Base-by-base conservation (phyloP, 2,113 vertebrate species). In the Paraplagusia blochii region DNA sequence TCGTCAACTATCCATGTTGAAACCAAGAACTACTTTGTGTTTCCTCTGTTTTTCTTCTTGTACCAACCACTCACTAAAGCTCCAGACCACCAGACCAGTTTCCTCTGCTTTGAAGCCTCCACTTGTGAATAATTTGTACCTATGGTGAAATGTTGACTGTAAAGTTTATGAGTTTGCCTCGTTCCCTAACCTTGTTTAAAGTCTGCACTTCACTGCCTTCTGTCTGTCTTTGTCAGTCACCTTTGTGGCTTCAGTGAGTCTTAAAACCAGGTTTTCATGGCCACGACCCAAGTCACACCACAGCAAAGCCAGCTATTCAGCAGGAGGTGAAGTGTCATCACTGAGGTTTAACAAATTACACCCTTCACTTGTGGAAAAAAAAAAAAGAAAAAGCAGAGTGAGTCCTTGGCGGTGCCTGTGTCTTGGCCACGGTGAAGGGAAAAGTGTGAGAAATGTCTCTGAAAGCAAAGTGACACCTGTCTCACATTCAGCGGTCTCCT, bases 281-380 rank as follows among this genome's bases (percentile, higher is more conserved):
- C 65, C 56, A 14, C 45, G 16, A 4, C 56, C 74, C 66, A 73
- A 76, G 48, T 63, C 51, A 8, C 61, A 63, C 74, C 52, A 42
- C 43, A 38, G 40, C 54, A 52, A 22, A 64, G 68, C 51, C 68
- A 67, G 53, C 68, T 29, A 61, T 66, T 63, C 59, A 60, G 47
- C 78, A 59, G 68, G 66, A 68, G 68, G 44, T 73, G 75, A 69
- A 80, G 67, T 64, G 67, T 73, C 77, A 75, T 73, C 38, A 0
- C 54, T 44, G 68, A 71, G 70, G 72, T 52, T 75, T 65, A 63
- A 83, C 75, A 79, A 84, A 84, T 86, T 71, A 79, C 75, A 82
- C 50, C 77, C 70, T 71, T 74, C 75, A 58, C 60, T 79, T 69
- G 61, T 2, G 36, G 69, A 61, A 61, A 70, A 66, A 52, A 70